A percentile compares a stretch with the other conserved stretches of the same genome.
Evolutionary conservation across 2,888 invertebrate genomes (phyloP).

Genomic region (Lagria hirta): DNA sequence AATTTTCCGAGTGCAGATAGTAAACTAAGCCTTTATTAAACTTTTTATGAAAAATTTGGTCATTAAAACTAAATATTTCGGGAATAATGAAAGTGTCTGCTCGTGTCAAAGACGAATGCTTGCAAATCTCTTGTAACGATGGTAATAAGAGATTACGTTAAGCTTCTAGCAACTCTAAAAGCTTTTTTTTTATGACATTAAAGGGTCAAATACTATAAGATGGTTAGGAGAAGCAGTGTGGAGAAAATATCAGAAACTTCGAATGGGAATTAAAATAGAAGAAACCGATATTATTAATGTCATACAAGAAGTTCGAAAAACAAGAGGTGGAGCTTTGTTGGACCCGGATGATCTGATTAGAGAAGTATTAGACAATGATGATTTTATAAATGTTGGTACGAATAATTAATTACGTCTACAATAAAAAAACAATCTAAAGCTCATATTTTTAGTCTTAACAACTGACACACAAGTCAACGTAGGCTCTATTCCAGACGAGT

Average conservation of each 20-base stretch:
- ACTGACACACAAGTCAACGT: conserved; percentile 34
- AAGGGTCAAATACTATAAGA: conserved; percentile 50
- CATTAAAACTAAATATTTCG: too few relatives aligned
- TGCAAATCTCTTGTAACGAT: conserved; percentile 59
- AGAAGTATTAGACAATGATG: conserved; percentile 62
- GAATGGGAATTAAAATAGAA: conserved; percentile 33
- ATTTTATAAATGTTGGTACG: conserved; percentile 63
- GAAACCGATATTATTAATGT: conserved; percentile 25
- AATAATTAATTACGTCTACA: too few relatives aligned
- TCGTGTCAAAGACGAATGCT: conserved; percentile 60
- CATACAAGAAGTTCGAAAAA: conserved; percentile 58
- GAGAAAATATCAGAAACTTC: conserved; percentile 53
- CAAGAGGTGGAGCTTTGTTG: conserved; percentile 61
- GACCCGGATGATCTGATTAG: conserved; percentile 59
- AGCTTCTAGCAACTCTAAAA: background rate
- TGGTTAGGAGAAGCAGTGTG: conserved; percentile 60
- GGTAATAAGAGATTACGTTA: conserved; percentile 42
- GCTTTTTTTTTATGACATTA: conserved; percentile 6
- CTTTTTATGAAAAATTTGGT: too few relatives aligned
- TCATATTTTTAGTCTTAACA: conserved; percentile 35
- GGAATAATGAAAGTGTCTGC: conserved; percentile 58
- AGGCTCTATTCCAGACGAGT: conserved; percentile 40
- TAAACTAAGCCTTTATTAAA: too few relatives aligned
- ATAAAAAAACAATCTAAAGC: background rate
- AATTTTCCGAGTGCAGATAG: too few relatives aligned